A percentile compares a stretch with the other conserved stretches of the same genome.
phyloP scores from a whole-genome alignment of 2,113 vertebrate genomes.

The Pteruthius melanotis region DNA sequence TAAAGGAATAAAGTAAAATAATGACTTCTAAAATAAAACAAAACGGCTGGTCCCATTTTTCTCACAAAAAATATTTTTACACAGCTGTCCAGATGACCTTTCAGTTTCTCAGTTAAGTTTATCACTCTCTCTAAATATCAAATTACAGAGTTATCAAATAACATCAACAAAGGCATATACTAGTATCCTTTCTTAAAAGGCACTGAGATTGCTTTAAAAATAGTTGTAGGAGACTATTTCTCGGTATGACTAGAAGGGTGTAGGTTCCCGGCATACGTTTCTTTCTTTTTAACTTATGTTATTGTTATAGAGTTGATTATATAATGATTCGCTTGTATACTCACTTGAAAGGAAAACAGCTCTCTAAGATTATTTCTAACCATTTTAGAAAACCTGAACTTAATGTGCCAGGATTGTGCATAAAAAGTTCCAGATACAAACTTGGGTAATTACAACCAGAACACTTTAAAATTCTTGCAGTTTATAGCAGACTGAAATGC shows the following conservation, averaged over 20 bases:
- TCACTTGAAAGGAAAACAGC: background rate
- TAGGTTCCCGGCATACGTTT: background rate
- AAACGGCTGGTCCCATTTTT: background rate
- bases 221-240: background rate
- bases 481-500: background rate
- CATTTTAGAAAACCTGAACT: background rate
- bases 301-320: background rate
- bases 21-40: background rate
- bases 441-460: background rate
- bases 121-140: background rate
- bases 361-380: background rate
- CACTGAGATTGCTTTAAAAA: background rate
- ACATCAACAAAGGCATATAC: background rate
- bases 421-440: background rate
- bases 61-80: background rate
- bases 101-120: background rate
- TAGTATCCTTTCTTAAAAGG: background rate
- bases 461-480: background rate
- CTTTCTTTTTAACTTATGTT: background rate
- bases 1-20: background rate
- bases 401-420: background rate
- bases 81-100: background rate
- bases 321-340: background rate
- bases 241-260: background rate
- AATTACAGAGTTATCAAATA: background rate